Evolutionary conservation across 2,797 vertebrate genomes (phyloP).

Genomic region (Bovichtus variegatus): DNA sequence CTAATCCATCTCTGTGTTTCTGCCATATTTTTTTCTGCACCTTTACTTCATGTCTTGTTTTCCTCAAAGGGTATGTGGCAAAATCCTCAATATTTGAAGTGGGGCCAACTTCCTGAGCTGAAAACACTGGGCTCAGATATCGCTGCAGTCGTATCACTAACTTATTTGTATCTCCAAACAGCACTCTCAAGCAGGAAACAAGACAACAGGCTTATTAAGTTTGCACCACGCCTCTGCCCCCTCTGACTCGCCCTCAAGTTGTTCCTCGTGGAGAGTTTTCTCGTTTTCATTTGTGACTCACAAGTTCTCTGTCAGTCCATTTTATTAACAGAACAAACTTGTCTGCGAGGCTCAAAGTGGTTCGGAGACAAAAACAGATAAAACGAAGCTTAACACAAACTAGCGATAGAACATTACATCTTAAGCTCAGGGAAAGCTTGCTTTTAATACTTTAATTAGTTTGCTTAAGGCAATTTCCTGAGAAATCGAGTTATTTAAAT

Average conservation of each 20-base stretch:
- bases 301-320: constrained; percentile 1
- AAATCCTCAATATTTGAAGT: constrained; percentile 5
- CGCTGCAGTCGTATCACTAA: neutral
- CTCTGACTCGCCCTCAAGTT: constrained; percentile 9
- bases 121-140: constrained; percentile 5
- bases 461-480: constrained; percentile 45
- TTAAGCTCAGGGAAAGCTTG: constrained; percentile 8
- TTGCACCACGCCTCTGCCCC: neutral
- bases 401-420: constrained; percentile 26
- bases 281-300: constrained; percentile 20
- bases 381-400: constrained; percentile 18
- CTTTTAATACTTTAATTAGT: constrained; percentile 43
- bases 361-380: constrained; percentile 21
- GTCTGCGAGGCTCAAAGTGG: constrained; percentile 1
- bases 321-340: constrained; percentile 28
- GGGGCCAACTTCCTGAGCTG: neutral
- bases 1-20: neutral
- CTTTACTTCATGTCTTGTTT: neutral
- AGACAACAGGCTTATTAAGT: constrained; percentile 19
- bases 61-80: neutral
- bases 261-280: constrained; percentile 21
- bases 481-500: constrained; percentile 23
- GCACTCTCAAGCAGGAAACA: constrained; percentile 8
- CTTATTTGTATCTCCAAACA: constrained; percentile 19
- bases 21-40: neutral